phyloP scores from a whole-genome alignment of 2,797 vertebrate species.

The Huso huso region DNA sequence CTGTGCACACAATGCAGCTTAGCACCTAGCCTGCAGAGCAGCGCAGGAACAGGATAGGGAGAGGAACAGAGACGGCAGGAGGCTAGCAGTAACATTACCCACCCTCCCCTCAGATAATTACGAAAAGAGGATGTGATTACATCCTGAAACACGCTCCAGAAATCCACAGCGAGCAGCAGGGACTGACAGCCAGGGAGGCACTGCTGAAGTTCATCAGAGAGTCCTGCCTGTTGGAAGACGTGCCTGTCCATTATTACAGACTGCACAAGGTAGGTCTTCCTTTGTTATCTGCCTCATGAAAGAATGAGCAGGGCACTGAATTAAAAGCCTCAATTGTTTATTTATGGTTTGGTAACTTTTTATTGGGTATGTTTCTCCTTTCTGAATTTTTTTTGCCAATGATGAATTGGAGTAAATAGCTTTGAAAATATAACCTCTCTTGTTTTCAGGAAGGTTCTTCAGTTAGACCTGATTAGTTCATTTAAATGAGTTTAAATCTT shows the following conservation, averaged over 20 bases:
- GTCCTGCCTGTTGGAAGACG: constrained; percentile 80
- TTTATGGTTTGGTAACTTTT: too few relatives aligned
- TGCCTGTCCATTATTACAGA: constrained; percentile 82
- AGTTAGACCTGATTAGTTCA: too few relatives aligned
- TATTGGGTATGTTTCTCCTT: too few relatives aligned
- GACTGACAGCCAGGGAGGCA: constrained; percentile 67
- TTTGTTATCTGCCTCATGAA: neutral
- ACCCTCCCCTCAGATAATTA: constrained; percentile 60
- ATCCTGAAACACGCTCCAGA: constrained; percentile 76
- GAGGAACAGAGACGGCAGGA: neutral
- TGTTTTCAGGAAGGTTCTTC: neutral
- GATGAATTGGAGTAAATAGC: neutral
- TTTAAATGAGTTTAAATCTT: too few relatives aligned
- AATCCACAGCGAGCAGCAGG: constrained; percentile 77
- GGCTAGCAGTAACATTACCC: neutral
- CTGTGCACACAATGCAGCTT: neutral
- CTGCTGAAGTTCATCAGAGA: constrained; percentile 75
- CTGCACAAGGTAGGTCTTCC: constrained; percentile 71
- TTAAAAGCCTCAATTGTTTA: neutral
- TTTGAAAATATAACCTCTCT: neutral
- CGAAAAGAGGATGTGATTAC: constrained; percentile 73
- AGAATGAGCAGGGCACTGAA: neutral
- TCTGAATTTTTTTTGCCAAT: too few relatives aligned
- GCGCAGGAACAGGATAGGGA: neutral
- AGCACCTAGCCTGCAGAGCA: neutral